Evolutionary conservation across 2,113 vertebrate genomes (phyloP), one percentile per base, ranked within the genome.

Genomic region (Oostethus manadensis): DNA sequence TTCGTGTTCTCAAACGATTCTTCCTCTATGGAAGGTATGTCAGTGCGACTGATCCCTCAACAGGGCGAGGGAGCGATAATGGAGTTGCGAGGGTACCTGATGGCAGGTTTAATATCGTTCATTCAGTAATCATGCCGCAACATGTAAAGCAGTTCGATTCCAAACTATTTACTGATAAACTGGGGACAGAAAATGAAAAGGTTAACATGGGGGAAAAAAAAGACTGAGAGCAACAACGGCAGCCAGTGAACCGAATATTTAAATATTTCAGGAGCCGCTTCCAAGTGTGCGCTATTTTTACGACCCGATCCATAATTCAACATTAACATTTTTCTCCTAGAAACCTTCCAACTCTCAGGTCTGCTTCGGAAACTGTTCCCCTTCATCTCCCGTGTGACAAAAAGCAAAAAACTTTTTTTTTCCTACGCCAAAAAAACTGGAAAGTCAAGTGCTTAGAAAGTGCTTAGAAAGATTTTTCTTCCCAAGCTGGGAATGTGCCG

Each of bases 221-320:
- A 77, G 50, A 73, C 73, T 62, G 20, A 63, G 70, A 75, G 74
- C 83, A 77, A 82, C 78, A 81, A 75, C 80, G 70, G 77, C 68
- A 82, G 75, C 70, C 75, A 68, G 60, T 50, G 63, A 80, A 81
- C 61, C 84, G 83, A 81, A 88, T 78, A 84, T 88, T 86, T 91
- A 70, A 90, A 89, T 90, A 88, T 90, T 88, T 89, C 84, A 90
- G 76, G 68, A 86, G 71, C 75, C 29, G 70, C 81, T 83, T 89
- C 84, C 68, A 84, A 86, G 76, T 85, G 68, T 66, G 78, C 62
- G 78, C 86, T 90, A 90, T 91, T 90, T 90, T 84, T 78, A 89
- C 87, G 86, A 80, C 10, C 60, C 75, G 75, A 87, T 90, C 78
- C 80, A 89, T 89, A 86, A 90, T 90, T 90, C 80, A 89, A 62